phyloP scores from a whole-genome alignment of 2,888 invertebrate species.

The Eubasilissa splendida region DNA sequence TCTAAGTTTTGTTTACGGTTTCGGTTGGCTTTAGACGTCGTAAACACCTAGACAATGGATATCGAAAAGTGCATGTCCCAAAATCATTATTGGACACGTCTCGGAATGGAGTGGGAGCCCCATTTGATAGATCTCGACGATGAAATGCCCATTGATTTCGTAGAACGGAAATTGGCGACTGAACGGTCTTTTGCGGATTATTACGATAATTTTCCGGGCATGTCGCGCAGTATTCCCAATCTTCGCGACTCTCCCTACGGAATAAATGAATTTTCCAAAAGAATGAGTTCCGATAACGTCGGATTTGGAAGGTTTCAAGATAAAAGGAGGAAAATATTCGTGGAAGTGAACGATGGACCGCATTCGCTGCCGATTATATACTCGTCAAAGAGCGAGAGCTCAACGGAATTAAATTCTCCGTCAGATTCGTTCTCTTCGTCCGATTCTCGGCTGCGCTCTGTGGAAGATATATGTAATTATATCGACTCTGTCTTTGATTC shows the following conservation, averaged over 20 bases:
- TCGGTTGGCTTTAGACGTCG: too few relatives aligned
- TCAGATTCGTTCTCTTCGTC: neutral
- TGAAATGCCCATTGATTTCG: neutral
- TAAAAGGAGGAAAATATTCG: neutral
- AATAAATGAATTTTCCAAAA: constrained; percentile 37
- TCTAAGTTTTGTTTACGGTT: too few relatives aligned
- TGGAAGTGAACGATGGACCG: neutral
- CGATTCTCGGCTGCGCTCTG: neutral
- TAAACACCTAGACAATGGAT: too few relatives aligned
- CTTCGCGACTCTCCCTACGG: constrained; percentile 48
- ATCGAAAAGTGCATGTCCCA: neutral
- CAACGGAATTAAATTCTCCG: neutral
- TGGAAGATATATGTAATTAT: constrained; percentile 40
- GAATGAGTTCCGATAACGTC: neutral
- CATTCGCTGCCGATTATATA: neutral
- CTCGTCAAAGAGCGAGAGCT: neutral
- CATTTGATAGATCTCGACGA: constrained; percentile 59
- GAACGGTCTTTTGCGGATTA: constrained; percentile 13
- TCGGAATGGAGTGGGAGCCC: constrained; percentile 67
- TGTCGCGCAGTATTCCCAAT: constrained; percentile 24
- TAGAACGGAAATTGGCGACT: neutral
- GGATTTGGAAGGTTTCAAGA: neutral
- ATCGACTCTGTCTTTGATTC: constrained; percentile 41
- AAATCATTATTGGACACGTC: constrained; percentile 63
- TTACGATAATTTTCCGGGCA: constrained; percentile 11